Conservation (phyloP, 2,113 vertebrate genomes). For the Collichthys lucidus region DNA sequence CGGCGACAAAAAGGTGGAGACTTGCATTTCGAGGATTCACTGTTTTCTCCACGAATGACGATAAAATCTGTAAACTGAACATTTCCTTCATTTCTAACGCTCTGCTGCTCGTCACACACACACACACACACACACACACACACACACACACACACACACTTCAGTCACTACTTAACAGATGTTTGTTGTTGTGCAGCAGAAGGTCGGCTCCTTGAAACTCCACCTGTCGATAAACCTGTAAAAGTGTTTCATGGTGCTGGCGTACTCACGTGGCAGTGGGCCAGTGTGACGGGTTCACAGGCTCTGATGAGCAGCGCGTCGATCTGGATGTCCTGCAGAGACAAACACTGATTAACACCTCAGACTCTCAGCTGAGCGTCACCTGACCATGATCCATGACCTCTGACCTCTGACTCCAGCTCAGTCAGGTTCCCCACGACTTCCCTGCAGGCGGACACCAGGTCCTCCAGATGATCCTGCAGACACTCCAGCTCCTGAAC, state of each 20-base stretch:
- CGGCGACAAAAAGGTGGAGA: too few relatives aligned
- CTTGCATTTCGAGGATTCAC: too few relatives aligned
- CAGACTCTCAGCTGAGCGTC: not conserved
- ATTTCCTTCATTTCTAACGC: too few relatives aligned
- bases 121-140: too few relatives aligned
- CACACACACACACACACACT: too few relatives aligned
- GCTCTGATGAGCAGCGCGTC: slow-evolving; percentile 98
- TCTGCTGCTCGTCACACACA: too few relatives aligned
- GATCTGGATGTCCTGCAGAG: slow-evolving; percentile 94
- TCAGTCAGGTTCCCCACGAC: slow-evolving; percentile 96
- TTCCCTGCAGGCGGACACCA: slow-evolving; percentile 91
- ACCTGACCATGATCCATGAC: not conserved
- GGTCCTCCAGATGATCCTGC: slow-evolving; percentile 96
- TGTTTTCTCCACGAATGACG: too few relatives aligned
- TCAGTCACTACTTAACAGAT: too few relatives aligned
- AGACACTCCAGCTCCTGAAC: slow-evolving; percentile 93
- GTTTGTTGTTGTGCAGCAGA: too few relatives aligned
- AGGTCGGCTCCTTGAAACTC: not conserved
- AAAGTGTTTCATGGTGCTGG: too few relatives aligned
- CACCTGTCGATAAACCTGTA: not conserved
- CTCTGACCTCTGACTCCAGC: slow-evolving; percentile 95
- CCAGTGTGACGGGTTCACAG: slow-evolving; percentile 87
- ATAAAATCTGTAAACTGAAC: not conserved
- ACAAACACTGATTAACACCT: not conserved
- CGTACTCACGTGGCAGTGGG: slow-evolving; percentile 67